phyloP scores from a whole-genome alignment of 30 jellyfish, hydroid and myxozoan species.

The Clytia hemisphaerica region DNA sequence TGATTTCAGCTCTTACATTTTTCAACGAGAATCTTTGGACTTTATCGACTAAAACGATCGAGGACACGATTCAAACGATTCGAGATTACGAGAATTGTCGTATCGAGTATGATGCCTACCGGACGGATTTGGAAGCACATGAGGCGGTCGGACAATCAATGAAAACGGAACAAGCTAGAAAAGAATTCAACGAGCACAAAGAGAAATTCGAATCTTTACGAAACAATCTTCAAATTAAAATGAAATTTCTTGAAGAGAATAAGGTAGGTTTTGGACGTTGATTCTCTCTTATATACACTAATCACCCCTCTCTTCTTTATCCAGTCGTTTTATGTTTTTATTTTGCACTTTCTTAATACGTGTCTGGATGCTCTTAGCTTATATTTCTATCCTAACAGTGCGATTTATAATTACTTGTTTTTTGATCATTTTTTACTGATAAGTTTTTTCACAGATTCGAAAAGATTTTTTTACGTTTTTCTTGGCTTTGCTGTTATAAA shows the following conservation, averaged over 20 bases:
- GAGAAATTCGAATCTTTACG: conserved; percentile 77
- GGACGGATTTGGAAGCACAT: conserved; percentile 84
- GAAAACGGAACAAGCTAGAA: conserved; percentile 87
- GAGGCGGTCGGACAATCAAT: conserved; percentile 78
- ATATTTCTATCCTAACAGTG: neutral
- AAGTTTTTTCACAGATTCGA: too few relatives aligned
- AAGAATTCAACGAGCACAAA: conserved; percentile 59
- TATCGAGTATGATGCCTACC: conserved; percentile 92
- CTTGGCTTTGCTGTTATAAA: too few relatives aligned
- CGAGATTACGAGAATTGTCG: conserved; percentile 78
- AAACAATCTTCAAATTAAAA: conserved; percentile 70
- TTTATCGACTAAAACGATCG: conserved; percentile 89
- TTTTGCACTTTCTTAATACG: neutral
- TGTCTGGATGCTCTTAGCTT: too few relatives aligned
- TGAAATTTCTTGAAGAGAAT: conserved; percentile 92
- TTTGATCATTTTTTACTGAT: too few relatives aligned
- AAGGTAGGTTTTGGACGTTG: conserved; percentile 54
- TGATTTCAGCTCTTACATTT: conserved; percentile 80
- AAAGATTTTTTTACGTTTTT: too few relatives aligned
- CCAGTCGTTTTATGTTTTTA: neutral
- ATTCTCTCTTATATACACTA: neutral
- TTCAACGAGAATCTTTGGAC: conserved; percentile 81
- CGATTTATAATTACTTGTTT: neutral
- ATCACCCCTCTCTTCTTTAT: neutral
- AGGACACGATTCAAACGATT: conserved; percentile 87